Evolutionary conservation across 2,888 invertebrate species (phyloP).

Genomic region (Xestoiulus laeticollis): DNA sequence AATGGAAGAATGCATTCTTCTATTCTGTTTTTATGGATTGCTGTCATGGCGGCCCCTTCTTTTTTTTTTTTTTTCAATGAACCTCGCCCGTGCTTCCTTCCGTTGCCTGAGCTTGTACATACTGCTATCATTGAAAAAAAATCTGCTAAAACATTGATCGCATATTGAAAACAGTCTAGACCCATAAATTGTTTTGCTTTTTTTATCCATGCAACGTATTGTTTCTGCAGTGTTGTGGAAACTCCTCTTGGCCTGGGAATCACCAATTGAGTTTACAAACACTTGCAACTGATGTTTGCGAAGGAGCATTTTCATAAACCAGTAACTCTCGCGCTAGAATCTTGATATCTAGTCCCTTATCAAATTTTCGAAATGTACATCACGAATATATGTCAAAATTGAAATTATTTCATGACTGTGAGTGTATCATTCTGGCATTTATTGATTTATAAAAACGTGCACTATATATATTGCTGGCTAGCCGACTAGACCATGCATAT

Average conservation of each 20-base stretch:
- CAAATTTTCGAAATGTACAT: not conserved
- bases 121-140: not conserved
- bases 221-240: not conserved
- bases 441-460: not conserved
- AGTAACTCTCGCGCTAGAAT: not conserved
- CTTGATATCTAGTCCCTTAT: not conserved
- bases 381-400: not conserved
- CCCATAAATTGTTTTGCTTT: constrained; percentile 33
- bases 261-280: not conserved
- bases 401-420: not conserved
- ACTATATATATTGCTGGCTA: not conserved
- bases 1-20: not conserved
- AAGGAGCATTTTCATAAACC: not conserved
- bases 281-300: not conserved
- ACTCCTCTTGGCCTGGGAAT: not conserved
- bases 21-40: not conserved
- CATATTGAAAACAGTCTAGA: constrained; percentile 42
- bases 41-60: not conserved
- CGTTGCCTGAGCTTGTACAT: constrained; percentile 18
- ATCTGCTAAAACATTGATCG: constrained; percentile 41
- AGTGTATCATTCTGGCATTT: not conserved
- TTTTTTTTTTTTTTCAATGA: constrained; percentile 10
- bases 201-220: not conserved
- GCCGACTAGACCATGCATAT: not conserved
- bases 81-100: not conserved